These are phyloP conservation scores for Aleiodes sp. DNA, from an alignment of 1,140 invertebrate species.

Conservation along the genomic window DNA sequence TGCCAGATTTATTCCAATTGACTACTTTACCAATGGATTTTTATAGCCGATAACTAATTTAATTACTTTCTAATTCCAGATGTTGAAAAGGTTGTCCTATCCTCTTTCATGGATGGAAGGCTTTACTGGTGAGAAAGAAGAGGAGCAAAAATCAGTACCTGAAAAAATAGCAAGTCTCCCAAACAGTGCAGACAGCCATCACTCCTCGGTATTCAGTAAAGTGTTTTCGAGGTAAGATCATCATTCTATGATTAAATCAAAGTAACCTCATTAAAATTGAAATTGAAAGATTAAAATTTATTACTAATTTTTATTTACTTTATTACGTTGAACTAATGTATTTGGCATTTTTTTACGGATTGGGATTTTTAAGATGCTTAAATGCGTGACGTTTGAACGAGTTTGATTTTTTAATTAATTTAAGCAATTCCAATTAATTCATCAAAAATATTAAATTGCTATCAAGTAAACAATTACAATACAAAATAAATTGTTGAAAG, in stretches of 20 bases:
- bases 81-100: slow-evolving; percentile 90
- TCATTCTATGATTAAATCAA: neutral
- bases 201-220: slow-evolving; percentile 84
- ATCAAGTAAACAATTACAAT: no score
- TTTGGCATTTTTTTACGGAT: slow-evolving; percentile 33
- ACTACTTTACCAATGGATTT: no score
- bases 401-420: slow-evolving; percentile 5
- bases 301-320: slow-evolving; percentile 34
- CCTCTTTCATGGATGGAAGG: slow-evolving; percentile 94
- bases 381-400: slow-evolving; percentile 19
- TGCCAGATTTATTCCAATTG: no score
- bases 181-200: slow-evolving; percentile 74
- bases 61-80: slow-evolving; percentile 65
- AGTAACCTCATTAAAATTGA: neutral
- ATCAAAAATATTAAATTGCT: no score
- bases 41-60: slow-evolving; percentile 28
- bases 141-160: slow-evolving; percentile 59
- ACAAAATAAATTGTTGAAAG: no score
- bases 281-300: slow-evolving; percentile 13
- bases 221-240: slow-evolving; percentile 83
- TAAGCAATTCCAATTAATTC: no score
- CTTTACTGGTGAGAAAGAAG: slow-evolving; percentile 75
- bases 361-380: slow-evolving; percentile 22
- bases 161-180: slow-evolving; percentile 68
- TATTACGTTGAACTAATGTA: slow-evolving; percentile 31